Evolutionary conservation across 2,888 invertebrate species (phyloP).

Genomic region (Drosophila prostipennis): DNA sequence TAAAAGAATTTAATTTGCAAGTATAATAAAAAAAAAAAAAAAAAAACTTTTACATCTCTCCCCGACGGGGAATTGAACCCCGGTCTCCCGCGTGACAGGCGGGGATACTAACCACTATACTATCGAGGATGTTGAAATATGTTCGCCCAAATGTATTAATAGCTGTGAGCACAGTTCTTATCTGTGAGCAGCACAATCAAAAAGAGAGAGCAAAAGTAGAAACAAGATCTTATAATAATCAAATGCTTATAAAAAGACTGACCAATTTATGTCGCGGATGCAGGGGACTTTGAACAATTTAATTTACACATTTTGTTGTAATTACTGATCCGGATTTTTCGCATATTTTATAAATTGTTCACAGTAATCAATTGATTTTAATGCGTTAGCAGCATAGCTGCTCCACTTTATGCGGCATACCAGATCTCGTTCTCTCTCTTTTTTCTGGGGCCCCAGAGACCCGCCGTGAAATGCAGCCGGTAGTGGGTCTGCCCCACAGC

Average conservation of each 20-base stretch:
- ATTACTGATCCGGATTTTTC: slow-evolving; percentile 35
- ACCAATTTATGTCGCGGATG: background rate
- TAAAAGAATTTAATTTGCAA: too few species aligned
- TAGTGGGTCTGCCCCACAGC: slow-evolving; percentile 58
- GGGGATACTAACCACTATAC: slow-evolving; percentile 72
- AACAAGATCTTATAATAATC: background rate
- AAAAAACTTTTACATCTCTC: slow-evolving; percentile 30
- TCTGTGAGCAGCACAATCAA: background rate
- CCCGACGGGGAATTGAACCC: slow-evolving; percentile 73
- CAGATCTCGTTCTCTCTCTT: slow-evolving; percentile 18
- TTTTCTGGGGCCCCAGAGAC: slow-evolving; percentile 40
- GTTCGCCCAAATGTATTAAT: background rate
- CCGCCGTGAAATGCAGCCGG: slow-evolving; percentile 55
- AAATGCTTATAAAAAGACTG: background rate
- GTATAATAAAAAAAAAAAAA: background rate
- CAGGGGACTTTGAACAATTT: background rate
- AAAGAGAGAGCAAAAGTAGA: background rate
- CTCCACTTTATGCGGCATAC: slow-evolving; percentile 48
- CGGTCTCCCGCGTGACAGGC: slow-evolving; percentile 70
- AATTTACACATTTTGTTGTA: slow-evolving; percentile 1
- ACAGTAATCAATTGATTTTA: slow-evolving; percentile 36
- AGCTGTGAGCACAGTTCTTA: background rate
- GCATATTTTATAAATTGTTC: slow-evolving; percentile 27
- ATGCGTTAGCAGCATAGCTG: slow-evolving; percentile 39
- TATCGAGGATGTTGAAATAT: slow-evolving; percentile 40